phyloP scores from a whole-genome alignment of 1,140 invertebrate species.

The Drosophila truncata region DNA sequence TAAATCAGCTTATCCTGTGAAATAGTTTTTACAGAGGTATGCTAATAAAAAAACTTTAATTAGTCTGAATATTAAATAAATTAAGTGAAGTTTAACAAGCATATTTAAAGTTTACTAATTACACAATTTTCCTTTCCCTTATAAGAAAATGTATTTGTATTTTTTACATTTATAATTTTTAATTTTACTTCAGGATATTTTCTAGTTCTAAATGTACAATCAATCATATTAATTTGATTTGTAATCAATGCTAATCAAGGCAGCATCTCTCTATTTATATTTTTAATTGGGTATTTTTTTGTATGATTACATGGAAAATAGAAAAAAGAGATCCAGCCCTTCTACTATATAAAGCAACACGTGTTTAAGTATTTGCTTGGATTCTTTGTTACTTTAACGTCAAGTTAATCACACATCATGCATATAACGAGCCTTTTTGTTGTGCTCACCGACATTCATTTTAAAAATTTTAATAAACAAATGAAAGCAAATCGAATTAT shows the following conservation, averaged over 20 bases:
- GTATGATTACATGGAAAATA: no score
- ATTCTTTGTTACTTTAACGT: background rate
- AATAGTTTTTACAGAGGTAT: background rate
- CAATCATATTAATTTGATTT: conserved; percentile 1
- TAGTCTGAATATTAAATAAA: background rate
- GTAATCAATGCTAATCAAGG: conserved; percentile 22
- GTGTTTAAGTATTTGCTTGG: conserved; percentile 5
- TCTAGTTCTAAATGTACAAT: background rate
- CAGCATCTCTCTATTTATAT: background rate
- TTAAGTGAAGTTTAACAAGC: background rate
- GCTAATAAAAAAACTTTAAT: background rate
- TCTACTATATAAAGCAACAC: background rate
- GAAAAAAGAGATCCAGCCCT: no score
- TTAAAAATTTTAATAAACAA: conserved; percentile 46
- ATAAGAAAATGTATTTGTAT: background rate
- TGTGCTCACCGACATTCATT: conserved; percentile 24
- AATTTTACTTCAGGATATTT: background rate
- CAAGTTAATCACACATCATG: conserved; percentile 23
- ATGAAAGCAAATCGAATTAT: conserved; percentile 39
- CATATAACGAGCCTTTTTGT: conserved; percentile 42
- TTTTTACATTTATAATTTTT: background rate
- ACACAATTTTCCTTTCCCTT: no score
- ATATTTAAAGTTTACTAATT: background rate
- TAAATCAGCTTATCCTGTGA: background rate
- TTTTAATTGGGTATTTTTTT: background rate